These are phyloP conservation scores for Chromis chromis DNA, from an alignment of 2,797 vertebrate species.

Conservation along the genomic window DNA sequence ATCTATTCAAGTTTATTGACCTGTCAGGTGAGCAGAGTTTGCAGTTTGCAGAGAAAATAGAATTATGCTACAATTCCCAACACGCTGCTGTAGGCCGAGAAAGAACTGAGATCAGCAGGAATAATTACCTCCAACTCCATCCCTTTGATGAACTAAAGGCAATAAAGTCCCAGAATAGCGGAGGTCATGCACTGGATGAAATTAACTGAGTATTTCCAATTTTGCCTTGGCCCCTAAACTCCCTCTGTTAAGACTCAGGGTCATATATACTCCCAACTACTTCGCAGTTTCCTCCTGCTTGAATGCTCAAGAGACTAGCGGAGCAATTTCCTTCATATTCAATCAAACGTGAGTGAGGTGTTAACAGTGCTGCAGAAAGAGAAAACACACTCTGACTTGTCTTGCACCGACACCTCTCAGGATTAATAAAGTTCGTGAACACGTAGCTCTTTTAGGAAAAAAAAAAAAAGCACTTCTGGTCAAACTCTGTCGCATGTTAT, in stretches of 20 bases:
- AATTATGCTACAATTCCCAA: constrained; percentile 18
- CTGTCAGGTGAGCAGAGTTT: constrained; percentile 37
- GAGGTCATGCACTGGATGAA: constrained; percentile 58
- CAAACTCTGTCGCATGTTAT: constrained; percentile 10
- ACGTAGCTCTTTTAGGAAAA: constrained; percentile 23
- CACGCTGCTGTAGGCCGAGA: neutral
- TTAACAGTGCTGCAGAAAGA: constrained; percentile 42
- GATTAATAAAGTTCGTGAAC: constrained; percentile 37
- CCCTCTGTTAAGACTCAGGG: constrained; percentile 44
- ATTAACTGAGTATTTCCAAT: constrained; percentile 71
- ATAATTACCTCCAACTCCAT: constrained; percentile 57
- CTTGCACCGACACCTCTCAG: constrained; percentile 18
- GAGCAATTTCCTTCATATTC: constrained; percentile 68
- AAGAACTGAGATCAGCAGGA: constrained; percentile 35
- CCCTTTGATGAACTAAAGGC: constrained; percentile 57
- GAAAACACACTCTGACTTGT: constrained; percentile 34
- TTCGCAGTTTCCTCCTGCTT: constrained; percentile 36
- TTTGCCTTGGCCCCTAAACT: constrained; percentile 56
- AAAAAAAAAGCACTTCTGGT: no score
- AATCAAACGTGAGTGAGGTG: constrained; percentile 58
- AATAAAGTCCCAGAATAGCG: constrained; percentile 46
- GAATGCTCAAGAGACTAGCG: constrained; percentile 56
- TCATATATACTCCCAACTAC: constrained; percentile 42
- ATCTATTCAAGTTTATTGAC: constrained; percentile 33
- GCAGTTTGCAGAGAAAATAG: constrained; percentile 35